These are phyloP conservation scores for Schrankia costaestrigalis DNA, from an alignment of 2,888 invertebrate genomes.

Conservation along the genomic window DNA sequence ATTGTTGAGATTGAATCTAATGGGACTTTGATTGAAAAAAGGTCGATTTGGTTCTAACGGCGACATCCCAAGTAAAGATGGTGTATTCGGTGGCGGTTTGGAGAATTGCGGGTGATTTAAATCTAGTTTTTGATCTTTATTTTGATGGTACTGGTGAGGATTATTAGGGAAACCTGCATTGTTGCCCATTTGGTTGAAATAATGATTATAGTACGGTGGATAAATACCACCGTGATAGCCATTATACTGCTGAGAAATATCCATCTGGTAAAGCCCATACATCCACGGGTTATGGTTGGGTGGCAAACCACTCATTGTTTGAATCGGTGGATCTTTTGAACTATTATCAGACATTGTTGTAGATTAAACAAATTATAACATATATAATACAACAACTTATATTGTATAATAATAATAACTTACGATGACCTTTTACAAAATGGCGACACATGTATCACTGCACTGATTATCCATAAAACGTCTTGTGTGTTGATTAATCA, in stretches of 20 bases:
- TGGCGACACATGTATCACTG: too few relatives aligned
- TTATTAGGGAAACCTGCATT: constrained; percentile 49
- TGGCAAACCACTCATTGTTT: constrained; percentile 69
- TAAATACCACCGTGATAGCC: constrained; percentile 67
- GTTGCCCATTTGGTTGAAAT: constrained; percentile 67
- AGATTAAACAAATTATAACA: constrained; percentile 3
- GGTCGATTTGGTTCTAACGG: constrained; percentile 67
- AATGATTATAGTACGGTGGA: constrained; percentile 75
- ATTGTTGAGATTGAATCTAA: constrained; percentile 71
- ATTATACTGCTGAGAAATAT: constrained; percentile 61
- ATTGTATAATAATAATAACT: too few relatives aligned
- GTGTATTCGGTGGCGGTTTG: constrained; percentile 57
- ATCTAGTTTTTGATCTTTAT: constrained; percentile 49
- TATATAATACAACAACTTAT: constrained; percentile 1
- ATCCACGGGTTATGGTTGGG: constrained; percentile 69
- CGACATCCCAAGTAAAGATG: constrained; percentile 70
- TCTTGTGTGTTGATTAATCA: too few relatives aligned
- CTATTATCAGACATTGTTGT: constrained; percentile 61
- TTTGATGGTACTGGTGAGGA: constrained; percentile 56
- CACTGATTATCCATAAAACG: too few relatives aligned
- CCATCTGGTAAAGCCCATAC: constrained; percentile 63
- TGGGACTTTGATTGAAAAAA: constrained; percentile 68
- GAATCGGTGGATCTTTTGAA: constrained; percentile 69
- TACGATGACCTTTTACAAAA: constrained; percentile 40
- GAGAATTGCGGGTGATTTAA: constrained; percentile 54